phyloP scores from a whole-genome alignment of 2,888 invertebrate genomes.

The Troides aeacus region DNA sequence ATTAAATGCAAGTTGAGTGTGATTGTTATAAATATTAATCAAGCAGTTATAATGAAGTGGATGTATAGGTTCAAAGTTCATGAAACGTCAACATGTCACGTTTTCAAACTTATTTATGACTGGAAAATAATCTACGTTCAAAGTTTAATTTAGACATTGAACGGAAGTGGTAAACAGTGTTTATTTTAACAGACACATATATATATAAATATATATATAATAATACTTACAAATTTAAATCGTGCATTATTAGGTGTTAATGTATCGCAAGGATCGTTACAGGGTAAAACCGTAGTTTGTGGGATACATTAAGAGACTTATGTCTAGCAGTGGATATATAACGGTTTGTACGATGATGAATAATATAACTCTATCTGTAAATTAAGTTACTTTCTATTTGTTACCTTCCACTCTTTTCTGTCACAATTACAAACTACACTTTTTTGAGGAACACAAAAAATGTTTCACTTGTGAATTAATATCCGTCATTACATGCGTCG shows the following conservation, averaged over 20 bases:
- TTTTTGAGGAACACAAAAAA: background rate
- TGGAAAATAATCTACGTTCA: background rate
- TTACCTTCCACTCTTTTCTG: background rate
- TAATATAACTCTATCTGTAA: background rate
- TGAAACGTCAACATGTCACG: background rate
- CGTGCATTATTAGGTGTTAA: no score
- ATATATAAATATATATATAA: no score
- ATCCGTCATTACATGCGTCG: background rate
- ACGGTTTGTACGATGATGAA: background rate
- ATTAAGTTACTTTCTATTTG: background rate
- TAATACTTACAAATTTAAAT: no score
- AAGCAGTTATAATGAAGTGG: background rate
- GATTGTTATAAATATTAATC: background rate
- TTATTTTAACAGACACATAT: no score
- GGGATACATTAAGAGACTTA: no score
- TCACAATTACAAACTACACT: background rate
- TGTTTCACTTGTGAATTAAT: background rate
- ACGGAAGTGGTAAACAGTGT: no score
- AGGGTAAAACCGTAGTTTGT: no score
- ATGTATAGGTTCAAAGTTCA: background rate
- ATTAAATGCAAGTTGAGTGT: background rate
- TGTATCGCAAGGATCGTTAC: no score
- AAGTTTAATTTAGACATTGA: no score
- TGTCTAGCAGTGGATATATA: no score
- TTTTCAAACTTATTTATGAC: background rate